Evolutionary conservation across 53 echinoderm and acorn worm genomes (phyloP), one percentile per base, ranked within the genome.

Genomic region (Luidia sarsii): DNA sequence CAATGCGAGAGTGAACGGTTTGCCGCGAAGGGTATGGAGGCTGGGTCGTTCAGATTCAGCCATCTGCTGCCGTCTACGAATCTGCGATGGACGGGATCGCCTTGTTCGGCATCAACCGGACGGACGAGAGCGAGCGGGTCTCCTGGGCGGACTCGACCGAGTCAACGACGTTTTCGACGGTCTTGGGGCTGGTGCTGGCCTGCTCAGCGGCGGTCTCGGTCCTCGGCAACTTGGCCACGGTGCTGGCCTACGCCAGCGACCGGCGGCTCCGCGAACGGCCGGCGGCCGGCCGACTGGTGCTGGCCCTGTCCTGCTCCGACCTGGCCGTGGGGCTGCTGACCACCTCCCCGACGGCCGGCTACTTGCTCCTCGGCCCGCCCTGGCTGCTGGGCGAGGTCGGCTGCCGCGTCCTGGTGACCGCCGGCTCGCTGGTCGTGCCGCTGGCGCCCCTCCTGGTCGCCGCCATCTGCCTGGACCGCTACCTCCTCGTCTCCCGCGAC

Each of bases 381-480:
- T 86, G 87, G 87, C 13, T 6, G 3, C 65, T 86, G 4, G 87
- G 87, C 0, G 80, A 80, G 28, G 2, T 46, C 1, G 59, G 57
- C 10, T 86, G 87, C 50, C 68, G 68, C 33, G 16, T 86, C 14
- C 20, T 46, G 14, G 33, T 50, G 27, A 69, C 65, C 19, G 7
- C 62, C 14, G 69, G 45, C 21, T 46, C 49, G 7, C 41, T 33
- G 25, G 33, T 64, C 2, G 49, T 86, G 0, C 65, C 49, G 16
- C 38, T 60, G 20, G 70, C 68, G 9, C 66, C 75, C 13, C 61
- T 39, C 46, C 45, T 70, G 6, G 43, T 86, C 8, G 37, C 80
- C 19, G 45, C 55, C n/a, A 80, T 86, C 2, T 68, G 69, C 41
- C 45, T 79, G 36, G 87, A 86, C 57, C 74, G 87, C 23, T 86